phyloP scores from a whole-genome alignment of 2,113 vertebrate genomes.

The Siniperca knerii region DNA sequence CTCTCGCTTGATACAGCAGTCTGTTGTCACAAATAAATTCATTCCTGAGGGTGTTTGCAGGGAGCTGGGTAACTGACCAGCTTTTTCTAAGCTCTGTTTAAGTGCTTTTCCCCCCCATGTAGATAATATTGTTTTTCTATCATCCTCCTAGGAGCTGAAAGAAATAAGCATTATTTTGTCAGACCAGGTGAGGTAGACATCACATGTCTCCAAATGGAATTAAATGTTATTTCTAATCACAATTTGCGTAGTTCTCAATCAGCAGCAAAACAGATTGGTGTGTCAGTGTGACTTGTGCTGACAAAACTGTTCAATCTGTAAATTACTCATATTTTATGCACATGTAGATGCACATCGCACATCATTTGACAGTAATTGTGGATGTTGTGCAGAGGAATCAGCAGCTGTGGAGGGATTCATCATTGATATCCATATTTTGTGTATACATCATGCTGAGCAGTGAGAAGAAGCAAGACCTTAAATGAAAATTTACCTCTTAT shows the following conservation, averaged over 20 bases:
- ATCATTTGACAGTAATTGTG: background rate
- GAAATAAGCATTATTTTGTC: background rate
- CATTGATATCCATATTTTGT: background rate
- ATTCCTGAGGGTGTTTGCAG: constrained; percentile 4
- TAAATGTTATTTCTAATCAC: background rate
- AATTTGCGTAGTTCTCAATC: background rate
- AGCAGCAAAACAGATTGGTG: background rate
- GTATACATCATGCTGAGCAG: background rate
- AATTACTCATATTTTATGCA: constrained; percentile 9
- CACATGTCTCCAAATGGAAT: background rate
- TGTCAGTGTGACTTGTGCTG: background rate
- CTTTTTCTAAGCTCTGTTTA: background rate
- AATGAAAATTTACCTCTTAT: background rate
- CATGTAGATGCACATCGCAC: background rate
- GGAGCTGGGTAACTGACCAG: background rate
- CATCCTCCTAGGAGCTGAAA: background rate
- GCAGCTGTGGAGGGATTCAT: constrained; percentile 17
- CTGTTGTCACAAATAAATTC: background rate
- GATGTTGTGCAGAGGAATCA: background rate
- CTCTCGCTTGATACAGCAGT: background rate
- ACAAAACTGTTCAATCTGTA: background rate
- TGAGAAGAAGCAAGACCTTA: background rate
- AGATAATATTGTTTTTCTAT: background rate
- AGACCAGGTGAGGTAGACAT: background rate
- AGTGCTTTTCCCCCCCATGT: background rate